Conservation (phyloP, 2,797 vertebrate species). For the Amblyopsis hoosieri region DNA sequence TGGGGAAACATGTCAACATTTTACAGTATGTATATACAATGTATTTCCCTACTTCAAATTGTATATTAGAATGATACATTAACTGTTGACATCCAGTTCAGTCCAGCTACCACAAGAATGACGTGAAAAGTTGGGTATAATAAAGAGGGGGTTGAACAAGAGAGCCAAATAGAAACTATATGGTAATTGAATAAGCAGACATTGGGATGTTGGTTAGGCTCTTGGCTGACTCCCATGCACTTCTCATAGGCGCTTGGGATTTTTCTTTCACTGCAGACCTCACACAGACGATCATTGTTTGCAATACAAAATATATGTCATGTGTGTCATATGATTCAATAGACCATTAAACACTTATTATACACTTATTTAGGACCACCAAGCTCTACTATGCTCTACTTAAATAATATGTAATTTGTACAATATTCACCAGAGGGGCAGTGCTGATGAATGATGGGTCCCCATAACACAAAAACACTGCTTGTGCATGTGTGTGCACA, state of each 20-base stretch:
- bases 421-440: no score
- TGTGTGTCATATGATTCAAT: no score
- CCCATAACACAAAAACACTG: no score
- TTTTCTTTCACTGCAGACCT: conserved; percentile 16
- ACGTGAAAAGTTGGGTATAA: neutral
- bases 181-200: conserved; percentile 26
- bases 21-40: neutral
- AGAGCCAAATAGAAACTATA: neutral
- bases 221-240: conserved; percentile 15
- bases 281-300: conserved; percentile 10
- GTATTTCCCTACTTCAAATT: no score
- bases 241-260: conserved; percentile 8
- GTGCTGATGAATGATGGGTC: no score
- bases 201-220: conserved; percentile 17
- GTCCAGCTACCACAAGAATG: no score
- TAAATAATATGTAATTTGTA: neutral
- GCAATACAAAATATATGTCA: no score
- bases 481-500: no score
- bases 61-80: no score
- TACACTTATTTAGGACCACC: neutral
- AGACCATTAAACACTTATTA: no score
- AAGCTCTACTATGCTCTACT: conserved; percentile 2
- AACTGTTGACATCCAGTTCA: no score
- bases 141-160: neutral
- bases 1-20: neutral